Base-by-base conservation (phyloP, 2,113 vertebrate species). In the Podarcis raffonei region DNA sequence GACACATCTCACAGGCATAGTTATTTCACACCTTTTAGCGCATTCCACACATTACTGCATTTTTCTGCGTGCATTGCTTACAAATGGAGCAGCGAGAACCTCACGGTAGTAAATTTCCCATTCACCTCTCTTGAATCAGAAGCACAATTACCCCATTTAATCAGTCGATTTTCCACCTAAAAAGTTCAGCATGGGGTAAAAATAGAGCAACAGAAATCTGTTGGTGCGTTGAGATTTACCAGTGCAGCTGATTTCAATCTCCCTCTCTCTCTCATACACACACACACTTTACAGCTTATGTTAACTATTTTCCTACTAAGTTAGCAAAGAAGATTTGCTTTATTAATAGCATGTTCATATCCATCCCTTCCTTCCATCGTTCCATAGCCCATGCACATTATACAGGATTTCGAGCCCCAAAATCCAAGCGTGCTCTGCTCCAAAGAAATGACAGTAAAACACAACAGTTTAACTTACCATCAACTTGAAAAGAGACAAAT, bases 401-500 rank as follows among this genome's bases (percentile, higher is more conserved):
- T 92, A 90, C 87, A 81, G 83, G 71, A 85, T 66, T 74, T 65
- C 42, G 18, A 87, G 82, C 83, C 79, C 48, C 86, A 57, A 91
- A 92, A 86, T 76, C 91, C 90, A 93, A 90, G 88, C 82, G 95
- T 94, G 89, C 91, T 95, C 92, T 69, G 87, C 83, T 81, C 81
- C 77, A 79, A 53, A 90, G 89, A 92, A 93, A 92, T 27, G 87
- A 87, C 83, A 90, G 53, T 18, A 13, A 35, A 81, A 82, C n/a
- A 48, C 1, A 30, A 81, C 42, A 80, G 48, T 82, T 76, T 85
- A 97, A 98, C 99, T 99, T 97, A 99, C 99, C 99, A 95, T 97
- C 96, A 94, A 98, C 97, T 97, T 97, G 98, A 90, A 97, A 96
- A 96, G 96, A 97, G 89, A 98, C 96, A 97, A 99, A 98, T 98